phyloP scores from a whole-genome alignment of 2,797 vertebrate species.

The Gallinago solitaria region DNA sequence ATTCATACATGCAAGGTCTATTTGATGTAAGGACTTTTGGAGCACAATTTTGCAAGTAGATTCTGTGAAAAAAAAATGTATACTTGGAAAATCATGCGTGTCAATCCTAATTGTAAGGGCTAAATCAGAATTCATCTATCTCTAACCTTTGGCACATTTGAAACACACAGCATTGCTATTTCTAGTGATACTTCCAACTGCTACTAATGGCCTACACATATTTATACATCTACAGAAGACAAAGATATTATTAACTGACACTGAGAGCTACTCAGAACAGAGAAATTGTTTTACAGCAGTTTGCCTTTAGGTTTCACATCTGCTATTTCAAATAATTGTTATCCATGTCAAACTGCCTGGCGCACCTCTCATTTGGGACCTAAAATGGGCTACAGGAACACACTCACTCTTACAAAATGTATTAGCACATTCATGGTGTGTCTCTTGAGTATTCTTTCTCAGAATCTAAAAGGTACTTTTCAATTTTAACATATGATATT shows the following conservation, averaged over 20 bases:
- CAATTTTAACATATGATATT: neutral
- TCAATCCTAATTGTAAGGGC: neutral
- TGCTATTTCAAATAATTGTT: neutral
- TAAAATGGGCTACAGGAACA: conserved; percentile 7
- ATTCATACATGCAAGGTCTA: neutral
- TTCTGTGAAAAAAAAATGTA: neutral
- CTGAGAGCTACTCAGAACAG: neutral
- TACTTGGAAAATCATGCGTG: neutral
- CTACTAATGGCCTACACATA: neutral
- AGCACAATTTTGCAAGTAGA: neutral
- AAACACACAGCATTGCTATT: neutral
- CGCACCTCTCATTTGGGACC: neutral
- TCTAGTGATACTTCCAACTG: neutral
- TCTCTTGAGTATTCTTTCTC: neutral
- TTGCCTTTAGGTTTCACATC: conserved; percentile 2
- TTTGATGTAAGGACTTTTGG: neutral
- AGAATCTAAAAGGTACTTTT: neutral
- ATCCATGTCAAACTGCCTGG: neutral
- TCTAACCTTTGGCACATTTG: neutral
- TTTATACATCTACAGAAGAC: neutral
- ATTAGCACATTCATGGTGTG: neutral
- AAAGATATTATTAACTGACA: neutral
- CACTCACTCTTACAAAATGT: conserved; percentile 39
- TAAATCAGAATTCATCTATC: neutral
- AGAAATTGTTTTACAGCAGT: neutral